Percentiles rank a stretch among this genome's conserved stretches.
Evolutionary conservation across 2,888 invertebrate species (phyloP).

Genomic region (Diaphora mendica): DNA sequence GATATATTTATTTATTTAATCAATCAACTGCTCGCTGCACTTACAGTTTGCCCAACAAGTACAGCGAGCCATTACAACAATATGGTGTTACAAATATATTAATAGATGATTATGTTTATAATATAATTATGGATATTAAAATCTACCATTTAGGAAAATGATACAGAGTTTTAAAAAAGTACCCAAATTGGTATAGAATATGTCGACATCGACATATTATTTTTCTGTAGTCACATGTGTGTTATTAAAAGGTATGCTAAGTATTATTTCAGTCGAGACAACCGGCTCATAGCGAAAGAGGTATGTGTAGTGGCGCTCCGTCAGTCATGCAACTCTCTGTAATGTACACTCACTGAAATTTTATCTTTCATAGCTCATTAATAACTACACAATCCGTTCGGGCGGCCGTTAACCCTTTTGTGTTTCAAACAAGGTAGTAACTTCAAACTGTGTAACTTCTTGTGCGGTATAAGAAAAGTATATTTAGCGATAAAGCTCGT

Average conservation of each 20-base stretch:
- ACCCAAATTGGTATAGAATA: too few species aligned
- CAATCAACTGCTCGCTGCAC: too few species aligned
- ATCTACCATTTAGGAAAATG: too few species aligned
- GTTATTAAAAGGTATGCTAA: background rate
- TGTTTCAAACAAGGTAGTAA: constrained; percentile 62
- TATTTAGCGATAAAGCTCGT: background rate
- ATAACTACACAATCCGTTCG: constrained; percentile 60
- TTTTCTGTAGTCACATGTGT: too few species aligned
- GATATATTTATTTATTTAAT: too few species aligned
- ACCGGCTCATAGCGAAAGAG: constrained; percentile 16
- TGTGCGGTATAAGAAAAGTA: constrained; percentile 26
- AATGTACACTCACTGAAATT: constrained; percentile 40
- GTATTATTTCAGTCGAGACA: background rate
- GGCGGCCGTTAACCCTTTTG: constrained; percentile 59
- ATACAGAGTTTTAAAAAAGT: too few species aligned
- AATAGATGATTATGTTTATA: too few species aligned
- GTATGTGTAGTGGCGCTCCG: constrained; percentile 5
- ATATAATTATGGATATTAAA: too few species aligned
- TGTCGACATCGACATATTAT: too few species aligned
- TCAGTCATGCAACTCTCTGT: constrained; percentile 25
- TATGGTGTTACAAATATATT: too few species aligned
- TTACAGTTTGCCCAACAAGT: too few species aligned
- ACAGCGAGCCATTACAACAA: too few species aligned
- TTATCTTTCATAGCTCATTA: constrained; percentile 55
- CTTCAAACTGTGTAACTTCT: constrained; percentile 45